Evolutionary conservation across 2,888 invertebrate genomes (phyloP).

Genomic region (Agriopis aurantiaria): DNA sequence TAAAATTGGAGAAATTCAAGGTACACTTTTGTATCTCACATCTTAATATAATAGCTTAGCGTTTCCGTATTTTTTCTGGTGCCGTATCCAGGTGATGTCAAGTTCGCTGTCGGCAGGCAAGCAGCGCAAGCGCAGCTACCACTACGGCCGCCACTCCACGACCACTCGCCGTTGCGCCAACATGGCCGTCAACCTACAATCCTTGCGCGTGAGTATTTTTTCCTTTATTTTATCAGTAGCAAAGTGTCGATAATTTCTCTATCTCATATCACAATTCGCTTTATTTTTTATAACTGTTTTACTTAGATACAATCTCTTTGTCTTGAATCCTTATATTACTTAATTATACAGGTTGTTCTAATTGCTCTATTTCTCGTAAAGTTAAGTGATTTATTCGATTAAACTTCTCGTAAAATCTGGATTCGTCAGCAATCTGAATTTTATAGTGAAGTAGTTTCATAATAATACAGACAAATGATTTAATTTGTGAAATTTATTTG

Average conservation of each 20-base stretch:
- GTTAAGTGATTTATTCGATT: background rate
- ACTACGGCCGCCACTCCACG: conserved; percentile 67
- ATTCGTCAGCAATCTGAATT: too few species aligned
- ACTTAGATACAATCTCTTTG: background rate
- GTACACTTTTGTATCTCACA: too few species aligned
- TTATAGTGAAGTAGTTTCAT: too few species aligned
- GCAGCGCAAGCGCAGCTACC: conserved; percentile 71
- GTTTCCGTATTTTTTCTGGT: conserved; percentile 14
- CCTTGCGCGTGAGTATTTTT: conserved; percentile 66
- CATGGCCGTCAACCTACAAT: conserved; percentile 69
- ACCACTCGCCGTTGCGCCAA: conserved; percentile 77
- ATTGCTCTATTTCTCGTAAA: background rate
- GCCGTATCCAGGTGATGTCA: conserved; percentile 59
- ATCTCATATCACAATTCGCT: background rate
- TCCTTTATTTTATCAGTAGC: conserved; percentile 28
- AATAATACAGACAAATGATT: background rate
- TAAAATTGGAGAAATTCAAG: too few species aligned
- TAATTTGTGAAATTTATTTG: conserved; percentile 11
- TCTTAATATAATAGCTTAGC: too few species aligned
- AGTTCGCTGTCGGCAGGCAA: conserved; percentile 58
- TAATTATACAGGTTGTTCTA: background rate
- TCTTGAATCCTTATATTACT: background rate
- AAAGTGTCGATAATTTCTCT: conserved; percentile 3
- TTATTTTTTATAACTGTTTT: background rate
- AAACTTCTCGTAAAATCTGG: too few species aligned